Conservation (phyloP, 1,140 invertebrate genomes). For the Steinernema feltiae region DNA sequence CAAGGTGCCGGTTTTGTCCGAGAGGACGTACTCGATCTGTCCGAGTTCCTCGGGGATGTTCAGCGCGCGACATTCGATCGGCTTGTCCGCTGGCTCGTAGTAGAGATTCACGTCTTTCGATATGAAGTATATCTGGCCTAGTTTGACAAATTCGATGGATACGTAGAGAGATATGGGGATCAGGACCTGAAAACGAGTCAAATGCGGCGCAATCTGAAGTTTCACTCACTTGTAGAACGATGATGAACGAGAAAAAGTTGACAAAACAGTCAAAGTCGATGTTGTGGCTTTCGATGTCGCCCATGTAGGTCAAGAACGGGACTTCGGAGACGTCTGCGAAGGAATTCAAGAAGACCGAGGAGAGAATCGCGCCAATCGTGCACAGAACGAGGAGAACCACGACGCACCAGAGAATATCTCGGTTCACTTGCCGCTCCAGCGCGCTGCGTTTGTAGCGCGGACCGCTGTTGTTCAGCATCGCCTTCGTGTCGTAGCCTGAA, state of each 20-base stretch:
- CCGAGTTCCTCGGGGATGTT: slow-evolving; percentile 96
- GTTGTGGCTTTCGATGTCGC: slow-evolving; percentile 34
- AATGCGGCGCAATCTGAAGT: no score
- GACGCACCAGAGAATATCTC: slow-evolving; percentile 92
- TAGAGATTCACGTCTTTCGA: slow-evolving; percentile 80
- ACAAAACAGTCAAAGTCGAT: slow-evolving; percentile 74
- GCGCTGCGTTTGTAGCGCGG: slow-evolving; percentile 87
- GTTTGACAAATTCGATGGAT: slow-evolving; percentile 90
- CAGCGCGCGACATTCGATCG: slow-evolving; percentile 84
- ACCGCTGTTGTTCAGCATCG: slow-evolving; percentile 92
- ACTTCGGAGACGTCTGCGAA: slow-evolving; percentile 58
- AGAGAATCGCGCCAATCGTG: slow-evolving; percentile 72
- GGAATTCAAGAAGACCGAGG: slow-evolving; percentile 48
- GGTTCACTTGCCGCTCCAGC: slow-evolving; percentile 85
- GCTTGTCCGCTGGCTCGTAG: slow-evolving; percentile 72
- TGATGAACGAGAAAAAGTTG: slow-evolving; percentile 88
- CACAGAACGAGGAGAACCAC: slow-evolving; percentile 83
- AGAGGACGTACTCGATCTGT: slow-evolving; percentile 86
- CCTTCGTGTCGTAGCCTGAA: slow-evolving; percentile 87
- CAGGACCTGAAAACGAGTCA: slow-evolving; percentile 76
- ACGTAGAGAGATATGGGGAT: slow-evolving; percentile 94
- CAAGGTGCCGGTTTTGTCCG: slow-evolving; percentile 91
- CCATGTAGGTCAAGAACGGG: slow-evolving; percentile 41
- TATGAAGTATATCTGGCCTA: slow-evolving; percentile 90
- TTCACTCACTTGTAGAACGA: slow-evolving; percentile 78